These are phyloP conservation scores for Artibeus lituratus DNA, from an alignment of 2,797 vertebrate species.

Conservation along the genomic window DNA sequence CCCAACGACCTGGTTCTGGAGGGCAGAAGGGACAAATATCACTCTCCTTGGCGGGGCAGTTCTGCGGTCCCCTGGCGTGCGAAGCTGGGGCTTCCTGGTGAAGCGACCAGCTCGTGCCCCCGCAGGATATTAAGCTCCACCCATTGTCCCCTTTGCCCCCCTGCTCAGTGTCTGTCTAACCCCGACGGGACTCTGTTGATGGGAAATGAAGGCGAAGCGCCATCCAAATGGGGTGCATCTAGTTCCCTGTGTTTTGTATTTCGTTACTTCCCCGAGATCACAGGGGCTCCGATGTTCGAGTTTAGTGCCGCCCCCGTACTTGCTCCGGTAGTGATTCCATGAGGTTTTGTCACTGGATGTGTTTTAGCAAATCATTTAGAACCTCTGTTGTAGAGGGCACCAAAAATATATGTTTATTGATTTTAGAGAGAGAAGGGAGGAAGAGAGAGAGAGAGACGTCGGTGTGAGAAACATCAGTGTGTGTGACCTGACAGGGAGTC, in stretches of 20 bases:
- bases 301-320: neutral
- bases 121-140: neutral
- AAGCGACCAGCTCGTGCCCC: too few relatives aligned
- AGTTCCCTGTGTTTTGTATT: neutral
- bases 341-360: neutral
- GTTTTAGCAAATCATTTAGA: neutral
- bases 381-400: neutral
- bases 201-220: neutral
- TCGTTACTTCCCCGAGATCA: neutral
- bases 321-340: neutral
- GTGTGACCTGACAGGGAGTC: neutral
- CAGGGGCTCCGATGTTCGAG: neutral
- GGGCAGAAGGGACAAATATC: too few relatives aligned
- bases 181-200: rapidly evolving
- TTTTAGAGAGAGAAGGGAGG: neutral
- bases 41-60: too few relatives aligned
- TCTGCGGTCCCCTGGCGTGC: too few relatives aligned
- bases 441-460: neutral
- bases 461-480: too few relatives aligned
- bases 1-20: too few relatives aligned
- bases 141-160: too few relatives aligned
- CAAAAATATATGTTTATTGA: neutral
- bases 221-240: neutral
- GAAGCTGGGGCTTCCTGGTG: neutral
- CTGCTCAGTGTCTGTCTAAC: neutral